Base-by-base conservation (phyloP, 2,797 vertebrate species). In the Anas bernieri region DNA sequence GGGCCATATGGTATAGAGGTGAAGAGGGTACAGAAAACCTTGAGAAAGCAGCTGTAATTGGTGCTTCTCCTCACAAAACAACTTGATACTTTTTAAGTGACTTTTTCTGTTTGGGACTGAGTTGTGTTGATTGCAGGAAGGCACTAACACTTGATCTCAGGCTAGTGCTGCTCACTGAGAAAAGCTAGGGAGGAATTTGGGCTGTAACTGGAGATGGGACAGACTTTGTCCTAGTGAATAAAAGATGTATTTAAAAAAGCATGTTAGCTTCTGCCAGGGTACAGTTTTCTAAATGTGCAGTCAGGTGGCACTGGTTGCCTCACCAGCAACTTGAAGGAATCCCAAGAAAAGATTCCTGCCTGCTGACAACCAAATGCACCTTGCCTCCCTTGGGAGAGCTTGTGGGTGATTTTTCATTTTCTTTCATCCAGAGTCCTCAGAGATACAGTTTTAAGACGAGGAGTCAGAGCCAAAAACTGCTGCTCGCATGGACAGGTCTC, bases 1-100 rank as follows among this genome's bases (percentile, higher is more conserved):
- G 17, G 4, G 33, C 18, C 4, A 22, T 0, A 1, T 33, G 26
- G 26, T 31, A 33, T 15, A 3, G 2, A 50, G 33, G 15, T 62
- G 39, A 70, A 78, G 77, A 76, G 16, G 22, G 0, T 1, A 25
- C 10, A 46, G 35, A 56, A 80, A 81, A 28, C 18, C 7, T 31
- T 14, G 13, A 67, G 21, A 62, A 72, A 63, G 30, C 11, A n/a
- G 28, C 23, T 1, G 5, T 13, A 66, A 33, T 30, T 22, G 14
- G 33, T 41, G 30, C 15, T 16, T 62, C 37, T 59, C 16, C 56
- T 74, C 12, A 26, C 25, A 58, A 59, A 90, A 9, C 16, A 45
- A 41, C 9, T 45, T 72, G 14, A 39, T 80, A 56, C 28, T 37
- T 61, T 75, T 66, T 22, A 59, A 68, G 20, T 30, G 9, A 41